Evolutionary conservation across 2,888 invertebrate species (phyloP).

Genomic region (Odontomyia ornata): DNA sequence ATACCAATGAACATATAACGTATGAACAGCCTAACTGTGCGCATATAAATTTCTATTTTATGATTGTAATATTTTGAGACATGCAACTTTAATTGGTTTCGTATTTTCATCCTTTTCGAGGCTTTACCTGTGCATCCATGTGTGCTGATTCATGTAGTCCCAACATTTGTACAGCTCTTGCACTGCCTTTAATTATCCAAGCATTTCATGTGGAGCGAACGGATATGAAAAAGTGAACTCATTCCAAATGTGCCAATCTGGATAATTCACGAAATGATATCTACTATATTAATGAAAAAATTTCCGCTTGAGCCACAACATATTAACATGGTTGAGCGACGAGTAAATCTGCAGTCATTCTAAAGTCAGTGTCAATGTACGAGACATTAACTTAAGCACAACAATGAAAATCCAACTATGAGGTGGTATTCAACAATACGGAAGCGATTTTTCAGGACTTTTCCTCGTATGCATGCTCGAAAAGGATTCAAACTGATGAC

Average conservation of each 20-base stretch:
- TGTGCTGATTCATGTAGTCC: not conserved
- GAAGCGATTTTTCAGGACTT: conserved; percentile 28
- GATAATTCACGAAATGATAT: conserved; percentile 6
- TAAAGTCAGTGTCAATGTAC: conserved; percentile 24
- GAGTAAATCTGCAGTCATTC: not conserved
- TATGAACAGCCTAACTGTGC: not conserved
- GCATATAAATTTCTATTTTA: conserved; percentile 34
- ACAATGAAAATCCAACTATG: conserved; percentile 28
- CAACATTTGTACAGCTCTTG: not conserved
- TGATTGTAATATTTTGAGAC: conserved; percentile 36
- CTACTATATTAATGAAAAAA: not conserved
- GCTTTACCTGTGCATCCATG: not conserved
- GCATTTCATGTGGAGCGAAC: not conserved
- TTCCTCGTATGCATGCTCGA: not conserved
- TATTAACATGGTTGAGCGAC: not conserved
- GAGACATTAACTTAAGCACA: conserved; percentile 25
- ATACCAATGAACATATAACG: not conserved
- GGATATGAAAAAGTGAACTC: conserved; percentile 12
- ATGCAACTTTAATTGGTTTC: conserved; percentile 39
- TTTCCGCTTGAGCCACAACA: not conserved
- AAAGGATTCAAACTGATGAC: conserved; percentile 34
- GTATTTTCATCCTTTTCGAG: not conserved
- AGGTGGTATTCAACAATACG: conserved; percentile 24
- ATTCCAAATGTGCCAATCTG: conserved; percentile 28
- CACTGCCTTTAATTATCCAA: not conserved